Evolutionary conservation across 2,888 invertebrate species (phyloP), one percentile per base, ranked within the genome.

Genomic region (Pristionchus mayeri): DNA sequence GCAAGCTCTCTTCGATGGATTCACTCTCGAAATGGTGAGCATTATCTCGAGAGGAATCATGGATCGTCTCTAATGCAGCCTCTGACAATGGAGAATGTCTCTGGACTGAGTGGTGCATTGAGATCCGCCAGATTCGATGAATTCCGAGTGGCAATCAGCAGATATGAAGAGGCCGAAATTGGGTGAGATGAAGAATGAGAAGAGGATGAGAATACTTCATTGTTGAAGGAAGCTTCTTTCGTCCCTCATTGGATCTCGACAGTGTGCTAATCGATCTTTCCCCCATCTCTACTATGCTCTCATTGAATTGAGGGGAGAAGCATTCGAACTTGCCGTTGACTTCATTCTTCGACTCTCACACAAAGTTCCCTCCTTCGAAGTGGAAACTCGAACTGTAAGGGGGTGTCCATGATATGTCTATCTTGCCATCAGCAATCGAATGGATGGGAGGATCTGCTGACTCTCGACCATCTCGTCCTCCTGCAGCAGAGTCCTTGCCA

Each of bases 1-100:
- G 2, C 34, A 21, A 67, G n/a, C 67, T 37, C n/a, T 67, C 67
- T 67, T 67, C 37, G 67, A 67, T 67, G 67, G 67, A 34, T 37
- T 37, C 67, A 34, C 13, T 11, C 18, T 67, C 3, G 21, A 67
- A 18, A 67, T 67, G 67, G 67, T 67, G 34, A 63, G 18, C 18
- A 63, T 27, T 16, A 3, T 63, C 34, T 37, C 37, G 3, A 18
- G 18, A 54, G 21, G 21, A 21, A 67, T 37, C 67, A 27, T 60
- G 24, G 37, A 67, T 67, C 37, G 7, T 30, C n/a, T n/a, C n/a
- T n/a, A n/a, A n/a, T 67, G 21, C 37, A 67, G 67, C 34, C 34
- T 3, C 37, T 67, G 67, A 67, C 67, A 6, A 37, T 7, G 3
- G 18, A 21, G 1, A 67, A 67, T 9, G 67, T 67, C 27, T n/a